Evolutionary conservation across 2,888 invertebrate genomes (phyloP), one percentile per base, ranked within the genome.

Genomic region (Entomobrya multifasciata): DNA sequence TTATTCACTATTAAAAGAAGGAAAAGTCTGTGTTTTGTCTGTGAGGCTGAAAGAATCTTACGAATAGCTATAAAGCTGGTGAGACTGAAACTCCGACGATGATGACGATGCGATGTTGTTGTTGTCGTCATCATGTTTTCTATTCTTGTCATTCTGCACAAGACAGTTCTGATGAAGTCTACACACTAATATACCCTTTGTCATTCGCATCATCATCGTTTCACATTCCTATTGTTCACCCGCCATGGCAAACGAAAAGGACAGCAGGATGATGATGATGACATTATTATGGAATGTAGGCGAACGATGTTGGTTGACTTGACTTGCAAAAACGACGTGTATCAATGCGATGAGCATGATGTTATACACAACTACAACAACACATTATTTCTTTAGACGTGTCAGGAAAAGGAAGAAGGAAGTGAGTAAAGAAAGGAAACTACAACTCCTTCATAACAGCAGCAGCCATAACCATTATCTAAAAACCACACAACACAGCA

Each of bases 81-180:
- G n/a, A n/a, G n/a, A n/a, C n/a, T n/a, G n/a, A n/a, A n/a, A n/a
- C n/a, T n/a, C 47, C 25, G 22, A 13, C 15, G 25, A 20, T 49
- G 72, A 20, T 72, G 52, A 15, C 17, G 52, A 52, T 49, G 72
- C 1, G 52, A 10, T 72, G 72, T 27, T 72, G 72, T 72, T 30
- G 52, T 72, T 41, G 11, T 52, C 20, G 17, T 72, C 44, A 44
- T 72, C 17, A 20, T 41, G 17, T 41, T 65, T 36, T 36, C 20
- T 72, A 49, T 27, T 72, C 72, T 72, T 72, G 72, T 72, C 72
- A 72, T 49, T 72, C 52, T 52, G 72, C 72, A 27, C 52, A 22
- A 49, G 72, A 72, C 72, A 72, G 72, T 52, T 72, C 72, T 72
- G 72, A 72, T 72, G 52, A 72, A 49, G 72, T 72, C 72, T 52